A percentile compares a stretch with the other conserved stretches of the same genome.
Evolutionary conservation across 2,888 invertebrate species (phyloP).

Genomic region (Sesia apiformis): DNA sequence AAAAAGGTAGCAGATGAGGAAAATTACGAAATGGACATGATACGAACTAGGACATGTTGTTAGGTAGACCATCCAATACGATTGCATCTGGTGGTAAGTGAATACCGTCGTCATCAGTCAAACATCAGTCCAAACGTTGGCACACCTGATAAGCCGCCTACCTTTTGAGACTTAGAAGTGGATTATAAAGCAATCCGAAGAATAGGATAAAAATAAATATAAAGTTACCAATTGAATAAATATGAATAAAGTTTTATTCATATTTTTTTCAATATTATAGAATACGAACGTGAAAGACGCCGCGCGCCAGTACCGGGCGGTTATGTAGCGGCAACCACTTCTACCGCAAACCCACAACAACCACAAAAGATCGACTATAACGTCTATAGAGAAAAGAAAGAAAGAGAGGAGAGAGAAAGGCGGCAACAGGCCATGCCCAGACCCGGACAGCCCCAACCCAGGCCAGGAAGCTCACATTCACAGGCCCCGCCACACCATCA

Average conservation of each 20-base stretch:
- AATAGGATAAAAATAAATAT: too few relatives aligned
- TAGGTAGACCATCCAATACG: too few relatives aligned
- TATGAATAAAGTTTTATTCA: neutral
- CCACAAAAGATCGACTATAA: conserved; percentile 74
- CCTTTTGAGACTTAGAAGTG: too few relatives aligned
- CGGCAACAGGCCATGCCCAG: conserved; percentile 34
- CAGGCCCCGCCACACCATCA: conserved; percentile 24
- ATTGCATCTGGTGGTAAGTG: too few relatives aligned
- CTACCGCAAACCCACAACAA: conserved; percentile 43
- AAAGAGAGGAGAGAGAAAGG: conserved; percentile 73
- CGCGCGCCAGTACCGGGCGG: conserved; percentile 51
- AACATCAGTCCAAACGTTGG: too few relatives aligned
- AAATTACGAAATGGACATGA: too few relatives aligned
- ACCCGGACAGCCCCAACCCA: conserved; percentile 18
- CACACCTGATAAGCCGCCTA: too few relatives aligned
- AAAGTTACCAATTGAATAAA: neutral
- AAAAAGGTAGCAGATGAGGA: too few relatives aligned
- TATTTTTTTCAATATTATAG: conserved; percentile 16
- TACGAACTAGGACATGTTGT: too few relatives aligned
- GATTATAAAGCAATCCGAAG: too few relatives aligned
- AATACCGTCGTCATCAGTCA: too few relatives aligned
- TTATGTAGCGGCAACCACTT: conserved; percentile 49
- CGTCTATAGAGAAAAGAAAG: conserved; percentile 78
- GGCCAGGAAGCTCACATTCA: conserved; percentile 9
- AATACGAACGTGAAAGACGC: conserved; percentile 63